Percentiles rank a stretch among this genome's conserved stretches.
These are phyloP conservation scores for Apocheima hispidaria DNA, from an alignment of 2,888 invertebrate genomes.

Conservation along the genomic window DNA sequence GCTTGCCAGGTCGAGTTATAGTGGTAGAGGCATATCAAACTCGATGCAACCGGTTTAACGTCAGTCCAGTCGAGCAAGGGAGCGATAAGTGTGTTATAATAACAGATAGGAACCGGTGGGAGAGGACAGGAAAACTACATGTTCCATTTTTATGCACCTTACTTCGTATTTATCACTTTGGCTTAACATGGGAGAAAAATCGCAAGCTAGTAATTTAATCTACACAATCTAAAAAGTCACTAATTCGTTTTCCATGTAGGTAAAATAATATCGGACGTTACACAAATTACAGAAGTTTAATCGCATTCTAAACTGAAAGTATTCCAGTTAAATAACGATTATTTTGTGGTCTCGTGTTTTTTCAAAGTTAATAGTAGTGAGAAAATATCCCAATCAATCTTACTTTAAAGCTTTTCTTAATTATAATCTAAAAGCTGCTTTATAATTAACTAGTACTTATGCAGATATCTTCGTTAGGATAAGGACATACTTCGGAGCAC, in stretches of 20 bases:
- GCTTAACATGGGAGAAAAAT: background rate
- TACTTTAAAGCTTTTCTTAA: background rate
- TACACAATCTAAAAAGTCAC: background rate
- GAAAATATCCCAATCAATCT: background rate
- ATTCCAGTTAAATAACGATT: background rate
- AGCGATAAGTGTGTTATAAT: constrained; percentile 69
- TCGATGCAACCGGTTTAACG: constrained; percentile 76
- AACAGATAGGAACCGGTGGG: constrained; percentile 53
- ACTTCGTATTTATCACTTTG: background rate
- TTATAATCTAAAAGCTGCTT: background rate
- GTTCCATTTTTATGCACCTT: constrained; percentile 3
- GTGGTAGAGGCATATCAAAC: constrained; percentile 59
- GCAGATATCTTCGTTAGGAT: background rate
- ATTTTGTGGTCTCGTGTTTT: background rate
- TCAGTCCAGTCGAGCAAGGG: constrained; percentile 61
- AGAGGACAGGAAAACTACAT: constrained; percentile 43
- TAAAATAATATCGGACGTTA: background rate
- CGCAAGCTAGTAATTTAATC: background rate
- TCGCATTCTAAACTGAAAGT: constrained; percentile 1
- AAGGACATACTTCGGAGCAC: background rate
- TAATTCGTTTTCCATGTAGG: background rate
- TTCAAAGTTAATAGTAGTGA: background rate
- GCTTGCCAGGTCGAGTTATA: constrained; percentile 45
- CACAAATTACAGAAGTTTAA: background rate
- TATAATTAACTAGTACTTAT: background rate